Evolutionary conservation across 2,113 vertebrate species (phyloP), one percentile per base, ranked within the genome.

Genomic region (Girardinichthys multiradiatus): DNA sequence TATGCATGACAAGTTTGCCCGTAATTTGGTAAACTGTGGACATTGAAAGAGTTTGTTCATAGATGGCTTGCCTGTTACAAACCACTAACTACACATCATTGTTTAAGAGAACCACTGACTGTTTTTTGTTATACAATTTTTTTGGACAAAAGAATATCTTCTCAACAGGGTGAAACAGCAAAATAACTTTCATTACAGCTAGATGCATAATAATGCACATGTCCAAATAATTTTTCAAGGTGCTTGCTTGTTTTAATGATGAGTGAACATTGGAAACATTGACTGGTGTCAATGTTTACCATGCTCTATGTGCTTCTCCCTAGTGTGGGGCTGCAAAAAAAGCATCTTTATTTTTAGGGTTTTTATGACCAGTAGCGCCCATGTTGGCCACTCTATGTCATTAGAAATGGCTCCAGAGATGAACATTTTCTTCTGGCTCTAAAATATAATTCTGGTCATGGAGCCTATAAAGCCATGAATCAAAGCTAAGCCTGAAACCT

Each of bases 311-410:
- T 70, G 57, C 71, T 73, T 64, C 62, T 70, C 71, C 78, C 54
- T 82, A 69, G 74, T 88, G 68, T 73, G 79, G 82, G 68, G 83
- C 64, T 54, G 76, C 78, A 91, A 88, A 91, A 85, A 90, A 86
- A 86, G 68, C 75, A 70, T 88, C 80, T 83, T 64, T 90, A 81
- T 83, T 83, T 90, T 85, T 81, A 79, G 83, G 61, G 51, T 68
- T 51, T 82, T 76, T 87, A 85, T 82, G 72, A 80, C 37, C 64
- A 82, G 79, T 68, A 77, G 79, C 60, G 77, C 58, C 70, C 59
- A 70, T 77, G 68, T 85, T 71, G 82, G 72, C 85, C 84, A 79
- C 37, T 85, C 81, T 77, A 85, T 88, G 84, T 88, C 79, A 86
- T 83, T 82, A 87, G 84, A 84, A 81, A 77, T 75, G 72, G 72